Evolutionary conservation across 2,888 invertebrate species (phyloP), one percentile per base, ranked within the genome.

Genomic region (Plagiodera versicolora): DNA sequence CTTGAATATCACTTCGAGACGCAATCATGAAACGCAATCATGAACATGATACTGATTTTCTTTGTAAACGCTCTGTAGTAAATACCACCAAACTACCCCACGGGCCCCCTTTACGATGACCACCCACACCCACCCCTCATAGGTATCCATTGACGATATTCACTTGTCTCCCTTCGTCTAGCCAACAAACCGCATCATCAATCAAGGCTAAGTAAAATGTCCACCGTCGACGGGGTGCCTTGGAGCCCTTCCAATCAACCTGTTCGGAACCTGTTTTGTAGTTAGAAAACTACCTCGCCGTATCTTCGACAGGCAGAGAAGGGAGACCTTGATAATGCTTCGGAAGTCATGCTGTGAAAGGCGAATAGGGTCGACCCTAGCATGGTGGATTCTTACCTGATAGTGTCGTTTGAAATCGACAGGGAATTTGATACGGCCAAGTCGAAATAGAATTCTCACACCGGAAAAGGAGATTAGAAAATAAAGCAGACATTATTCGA

Each of bases 151-250:
- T 32, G 48, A 56, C 60, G 56, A 58, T 58, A 58, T 57, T 58
- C 59, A 50, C 56, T 63, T 61, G 61, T 60, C 52, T 58, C 60
- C 57, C 49, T 46, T 46, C 55, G 61, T 58, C 48, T 53, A 60
- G 55, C 11, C 56, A 57, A 55, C 60, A 59, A 60, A 54, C 55
- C 60, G 63, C 58, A 64, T 68, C 71, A 70, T 72, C 71, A 72
- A 72, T 72, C 71, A 72, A 68, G 63, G 62, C 64, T 63, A 63
- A 68, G 68, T 69, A 56, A 70, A 71, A 71, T 65, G 70, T 70
- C 70, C 71, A 71, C 69, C 68, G 67, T 61, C 61, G 63, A 66
- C 58, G 57, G 58, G 61, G 60, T 61, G 53, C 57, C 64, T 55
- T 55, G 58, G 58, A 62, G 59, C 64, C 63, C 55, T 60, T 61